Percentiles rank a stretch among this genome's conserved stretches.
phyloP scores from a whole-genome alignment of 2,797 vertebrate genomes.

The Adelosebastes latens region DNA sequence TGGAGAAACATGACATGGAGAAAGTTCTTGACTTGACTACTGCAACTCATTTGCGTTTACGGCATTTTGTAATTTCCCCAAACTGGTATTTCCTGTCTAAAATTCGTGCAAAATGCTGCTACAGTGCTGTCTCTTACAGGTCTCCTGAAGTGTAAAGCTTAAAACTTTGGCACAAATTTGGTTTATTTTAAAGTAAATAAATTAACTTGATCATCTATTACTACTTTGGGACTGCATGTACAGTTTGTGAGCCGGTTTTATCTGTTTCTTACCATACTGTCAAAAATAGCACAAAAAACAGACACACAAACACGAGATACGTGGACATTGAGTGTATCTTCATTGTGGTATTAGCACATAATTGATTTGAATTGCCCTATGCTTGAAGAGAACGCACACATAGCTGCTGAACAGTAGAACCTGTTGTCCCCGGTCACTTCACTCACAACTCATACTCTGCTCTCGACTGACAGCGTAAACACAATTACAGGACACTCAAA shows the following conservation, averaged over 20 bases:
- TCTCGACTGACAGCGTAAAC: slow-evolving; percentile 16
- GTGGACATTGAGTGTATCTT: not conserved
- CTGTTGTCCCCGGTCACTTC: slow-evolving; percentile 18
- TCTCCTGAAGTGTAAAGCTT: not conserved
- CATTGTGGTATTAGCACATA: slow-evolving; percentile 22
- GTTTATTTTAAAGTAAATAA: not conserved
- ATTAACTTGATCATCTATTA: not conserved
- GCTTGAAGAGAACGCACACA: slow-evolving; percentile 29
- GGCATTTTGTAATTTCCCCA: not conserved
- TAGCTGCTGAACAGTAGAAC: slow-evolving; percentile 24
- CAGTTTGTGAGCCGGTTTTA: not conserved
- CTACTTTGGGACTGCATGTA: not conserved
- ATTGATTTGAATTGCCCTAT: slow-evolving; percentile 38
- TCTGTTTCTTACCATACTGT: not conserved
- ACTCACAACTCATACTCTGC: slow-evolving; percentile 25
- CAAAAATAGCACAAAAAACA: not conserved
- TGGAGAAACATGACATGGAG: not conserved
- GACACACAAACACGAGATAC: not conserved
- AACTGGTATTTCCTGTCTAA: not conserved
- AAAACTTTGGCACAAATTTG: not conserved
- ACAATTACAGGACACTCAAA: slow-evolving; percentile 23
- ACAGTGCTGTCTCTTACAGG: not conserved
- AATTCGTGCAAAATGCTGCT: not conserved
- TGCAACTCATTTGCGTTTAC: not conserved
- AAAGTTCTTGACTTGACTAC: not conserved